Evolutionary conservation across 2,888 invertebrate species (phyloP).

Genomic region (Carterocephalus palaemon): DNA sequence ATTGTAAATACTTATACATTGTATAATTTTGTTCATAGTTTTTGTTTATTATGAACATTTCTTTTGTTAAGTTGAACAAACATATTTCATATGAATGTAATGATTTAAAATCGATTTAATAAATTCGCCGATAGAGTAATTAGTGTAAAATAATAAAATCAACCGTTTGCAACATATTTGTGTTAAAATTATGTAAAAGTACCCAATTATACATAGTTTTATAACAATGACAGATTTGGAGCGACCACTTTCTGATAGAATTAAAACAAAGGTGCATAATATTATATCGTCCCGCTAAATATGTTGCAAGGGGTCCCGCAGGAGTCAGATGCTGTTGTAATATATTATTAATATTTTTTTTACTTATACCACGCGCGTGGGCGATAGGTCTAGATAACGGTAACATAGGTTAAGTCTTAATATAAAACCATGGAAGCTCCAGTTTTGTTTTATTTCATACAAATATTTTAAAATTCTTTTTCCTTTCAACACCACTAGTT

Average conservation of each 20-base stretch:
- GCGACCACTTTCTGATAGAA: too few relatives aligned
- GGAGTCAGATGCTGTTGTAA: slow-evolving; percentile 31
- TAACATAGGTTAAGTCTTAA: slow-evolving; percentile 36
- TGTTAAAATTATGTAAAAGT: too few relatives aligned
- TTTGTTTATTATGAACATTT: too few relatives aligned
- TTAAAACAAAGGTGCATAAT: too few relatives aligned
- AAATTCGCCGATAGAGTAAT: slow-evolving; percentile 1
- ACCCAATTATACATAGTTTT: too few relatives aligned
- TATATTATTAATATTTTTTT: slow-evolving; percentile 35
- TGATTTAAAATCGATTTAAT: neutral
- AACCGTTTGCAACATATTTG: neutral
- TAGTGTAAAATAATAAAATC: neutral
- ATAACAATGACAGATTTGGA: too few relatives aligned
- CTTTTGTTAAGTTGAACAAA: too few relatives aligned
- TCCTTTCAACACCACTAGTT: too few relatives aligned
- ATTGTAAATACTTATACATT: too few relatives aligned
- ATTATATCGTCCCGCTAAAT: neutral
- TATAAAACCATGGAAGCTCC: slow-evolving; percentile 33
- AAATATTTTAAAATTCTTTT: too few relatives aligned
- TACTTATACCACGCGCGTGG: slow-evolving; percentile 28
- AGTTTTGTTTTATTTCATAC: slow-evolving; percentile 20
- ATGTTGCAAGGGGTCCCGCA: slow-evolving; percentile 7
- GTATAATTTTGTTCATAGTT: too few relatives aligned
- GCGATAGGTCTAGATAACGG: slow-evolving; percentile 2
- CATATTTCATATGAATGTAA: neutral